Percentiles rank a stretch among this genome's conserved stretches.
Evolutionary conservation across 2,113 vertebrate genomes (phyloP).

Genomic region (Morone chrysops): DNA sequence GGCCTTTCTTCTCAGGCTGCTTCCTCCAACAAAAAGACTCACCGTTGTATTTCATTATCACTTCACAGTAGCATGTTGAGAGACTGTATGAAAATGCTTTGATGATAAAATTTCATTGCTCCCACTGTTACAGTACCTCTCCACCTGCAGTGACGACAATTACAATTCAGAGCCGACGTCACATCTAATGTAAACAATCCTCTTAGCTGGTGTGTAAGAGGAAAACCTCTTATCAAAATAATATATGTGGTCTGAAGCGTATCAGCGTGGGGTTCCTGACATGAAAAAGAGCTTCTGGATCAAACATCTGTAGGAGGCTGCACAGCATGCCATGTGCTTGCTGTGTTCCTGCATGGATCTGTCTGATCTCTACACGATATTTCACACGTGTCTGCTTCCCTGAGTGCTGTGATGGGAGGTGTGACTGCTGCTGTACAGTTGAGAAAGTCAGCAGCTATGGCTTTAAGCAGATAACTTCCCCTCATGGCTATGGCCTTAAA

Average conservation of each 20-base stretch:
- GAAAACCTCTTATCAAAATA: background rate
- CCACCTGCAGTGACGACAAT: conserved; percentile 18
- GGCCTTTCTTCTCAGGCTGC: background rate
- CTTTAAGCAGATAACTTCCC: conserved; percentile 40
- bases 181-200: conserved; percentile 1
- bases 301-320: background rate
- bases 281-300: conserved; percentile 25
- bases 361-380: conserved; percentile 24
- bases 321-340: conserved; percentile 7
- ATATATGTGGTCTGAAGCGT: background rate
- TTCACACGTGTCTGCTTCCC: conserved; percentile 45
- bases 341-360: background rate
- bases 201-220: conserved; percentile 29
- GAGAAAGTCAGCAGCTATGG: conserved; percentile 1
- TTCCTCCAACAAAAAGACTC: background rate
- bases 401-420: background rate
- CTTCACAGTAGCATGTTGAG: conserved; percentile 1
- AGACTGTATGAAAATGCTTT: conserved; percentile 22
- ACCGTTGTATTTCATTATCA: background rate
- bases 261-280: background rate
- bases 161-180: conserved; percentile 1
- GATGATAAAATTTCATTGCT: conserved; percentile 1
- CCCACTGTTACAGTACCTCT: background rate
- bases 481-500: conserved; percentile 21
- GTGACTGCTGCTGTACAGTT: background rate